These are phyloP conservation scores for Branchellion lobata DNA, from an alignment of 2,888 invertebrate species.

Conservation along the genomic window DNA sequence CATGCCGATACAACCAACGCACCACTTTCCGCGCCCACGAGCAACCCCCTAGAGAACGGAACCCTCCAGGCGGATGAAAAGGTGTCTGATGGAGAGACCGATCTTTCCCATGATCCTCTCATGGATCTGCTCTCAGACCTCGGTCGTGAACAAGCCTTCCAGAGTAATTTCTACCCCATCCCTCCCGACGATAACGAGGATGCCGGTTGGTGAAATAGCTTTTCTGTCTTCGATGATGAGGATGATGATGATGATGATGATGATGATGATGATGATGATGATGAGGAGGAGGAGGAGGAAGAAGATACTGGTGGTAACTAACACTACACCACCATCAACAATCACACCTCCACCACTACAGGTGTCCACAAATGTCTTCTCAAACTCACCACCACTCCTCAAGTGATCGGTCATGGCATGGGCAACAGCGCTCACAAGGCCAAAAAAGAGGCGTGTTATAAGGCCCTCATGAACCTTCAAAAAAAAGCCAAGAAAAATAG, in stretches of 20 bases:
- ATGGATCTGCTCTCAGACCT: slow-evolving; percentile 76
- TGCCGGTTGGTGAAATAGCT: slow-evolving; percentile 82
- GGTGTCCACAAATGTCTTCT: slow-evolving; percentile 74
- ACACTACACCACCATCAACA: too few species aligned
- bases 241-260: slow-evolving; percentile 41
- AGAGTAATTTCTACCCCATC: slow-evolving; percentile 73
- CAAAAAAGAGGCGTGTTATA: slow-evolving; percentile 82
- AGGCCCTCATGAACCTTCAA: slow-evolving; percentile 87
- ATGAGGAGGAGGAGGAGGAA: slow-evolving; percentile 34
- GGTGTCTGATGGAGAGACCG: slow-evolving; percentile 54
- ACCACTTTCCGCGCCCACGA: too few species aligned
- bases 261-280: slow-evolving; percentile 33
- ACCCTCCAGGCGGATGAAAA: background rate
- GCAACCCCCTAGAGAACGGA: background rate
- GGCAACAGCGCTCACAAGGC: slow-evolving; percentile 80
- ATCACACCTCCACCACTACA: too few species aligned
- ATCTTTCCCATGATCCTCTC: background rate
- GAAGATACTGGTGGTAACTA: slow-evolving; percentile 15
- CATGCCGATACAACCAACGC: too few species aligned
- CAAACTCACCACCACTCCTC: slow-evolving; percentile 85
- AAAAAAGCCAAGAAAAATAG: slow-evolving; percentile 75
- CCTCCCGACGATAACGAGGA: slow-evolving; percentile 73
- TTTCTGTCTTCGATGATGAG: slow-evolving; percentile 27
- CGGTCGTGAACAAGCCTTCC: slow-evolving; percentile 84
- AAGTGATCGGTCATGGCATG: slow-evolving; percentile 87